A percentile compares a stretch with the other conserved stretches of the same genome.
Evolutionary conservation across 2,113 vertebrate genomes (phyloP).

Genomic region (Gulo gulo): DNA sequence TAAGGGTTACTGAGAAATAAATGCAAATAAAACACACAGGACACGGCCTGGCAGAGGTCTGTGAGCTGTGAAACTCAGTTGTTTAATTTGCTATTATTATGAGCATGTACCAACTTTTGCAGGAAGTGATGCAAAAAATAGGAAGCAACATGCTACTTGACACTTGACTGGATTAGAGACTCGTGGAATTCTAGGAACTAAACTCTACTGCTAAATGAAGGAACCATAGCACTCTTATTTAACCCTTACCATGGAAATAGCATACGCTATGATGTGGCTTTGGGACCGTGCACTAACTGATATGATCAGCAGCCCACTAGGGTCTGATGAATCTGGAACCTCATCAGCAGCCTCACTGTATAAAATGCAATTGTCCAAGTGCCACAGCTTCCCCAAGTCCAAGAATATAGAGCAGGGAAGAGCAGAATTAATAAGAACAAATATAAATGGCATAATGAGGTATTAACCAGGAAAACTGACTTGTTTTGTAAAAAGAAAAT

Average conservation of each 20-base stretch:
- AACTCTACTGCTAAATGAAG: background rate
- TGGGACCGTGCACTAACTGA: background rate
- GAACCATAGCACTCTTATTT: background rate
- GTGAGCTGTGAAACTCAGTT: background rate
- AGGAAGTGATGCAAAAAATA: background rate
- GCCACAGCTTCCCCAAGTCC: background rate
- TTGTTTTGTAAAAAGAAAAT: slow-evolving; percentile 17
- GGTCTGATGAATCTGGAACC: background rate
- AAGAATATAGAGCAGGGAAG: background rate
- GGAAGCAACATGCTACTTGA: background rate
- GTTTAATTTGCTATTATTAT: background rate
- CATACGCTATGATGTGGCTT: background rate
- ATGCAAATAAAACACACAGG: background rate
- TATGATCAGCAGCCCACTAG: too few relatives aligned
- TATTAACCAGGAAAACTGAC: background rate
- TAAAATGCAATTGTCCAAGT: background rate
- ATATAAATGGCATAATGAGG: background rate
- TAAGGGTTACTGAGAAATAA: background rate
- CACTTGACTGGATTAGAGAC: background rate
- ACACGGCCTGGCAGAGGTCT: background rate
- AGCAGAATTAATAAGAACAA: background rate
- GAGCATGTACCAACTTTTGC: background rate
- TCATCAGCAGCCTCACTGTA: background rate
- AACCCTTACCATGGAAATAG: background rate
- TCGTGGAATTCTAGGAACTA: background rate